Base-by-base conservation (phyloP, 2,888 invertebrate genomes). In the Leucania comma region DNA sequence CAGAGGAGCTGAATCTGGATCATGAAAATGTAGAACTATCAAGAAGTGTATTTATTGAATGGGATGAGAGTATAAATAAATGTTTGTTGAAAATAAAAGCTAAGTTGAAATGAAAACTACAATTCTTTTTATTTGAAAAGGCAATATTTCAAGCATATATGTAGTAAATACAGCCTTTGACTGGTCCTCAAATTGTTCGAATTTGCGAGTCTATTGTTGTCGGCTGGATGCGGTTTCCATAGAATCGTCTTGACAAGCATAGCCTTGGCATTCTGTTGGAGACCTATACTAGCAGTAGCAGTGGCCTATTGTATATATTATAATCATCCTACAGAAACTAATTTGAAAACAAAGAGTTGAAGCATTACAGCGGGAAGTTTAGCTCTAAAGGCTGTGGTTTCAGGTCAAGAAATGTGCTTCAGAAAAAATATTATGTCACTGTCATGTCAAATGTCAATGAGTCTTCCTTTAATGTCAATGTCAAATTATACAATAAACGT, bases 51-150 rank as follows among this genome's bases (percentile, higher is more conserved):
- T 87, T 79, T 63, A 80, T 95, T 75, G 87, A 92, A 51, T 95
- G 94, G 93, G 88, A 95, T 82, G 77, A 83, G 63, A 85, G 78
- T 69, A 85, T 89, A 50, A 61, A 89, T 32, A 89, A 82, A 68
- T 89, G 90, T 88, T 87, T 94, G 59, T 72, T 94, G 71, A 90
- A 89, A 88, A 92, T 94, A 84, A 86, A 82, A 78, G 79, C 63
- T 6, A 78, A 72, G 65, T 50, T 59, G 22, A 26, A 61, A 26
- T 76, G n/a, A 72, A 50, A 58, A 32, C 6, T 66, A 4, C 14
- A 10, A 17, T 75, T 48, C 24, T 12, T n/a, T n/a, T 17, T 59
- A 42, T 42, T 42, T 42, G 42, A 29, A 29, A 29, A 29, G 29
- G n/a, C n/a, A n/a, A n/a, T n/a, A n/a, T n/a, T n/a, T n/a, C n/a